A percentile compares a stretch with the other conserved stretches of the same genome.
Evolutionary conservation across 2,888 invertebrate species (phyloP).

Genomic region (Athetis lepigone): DNA sequence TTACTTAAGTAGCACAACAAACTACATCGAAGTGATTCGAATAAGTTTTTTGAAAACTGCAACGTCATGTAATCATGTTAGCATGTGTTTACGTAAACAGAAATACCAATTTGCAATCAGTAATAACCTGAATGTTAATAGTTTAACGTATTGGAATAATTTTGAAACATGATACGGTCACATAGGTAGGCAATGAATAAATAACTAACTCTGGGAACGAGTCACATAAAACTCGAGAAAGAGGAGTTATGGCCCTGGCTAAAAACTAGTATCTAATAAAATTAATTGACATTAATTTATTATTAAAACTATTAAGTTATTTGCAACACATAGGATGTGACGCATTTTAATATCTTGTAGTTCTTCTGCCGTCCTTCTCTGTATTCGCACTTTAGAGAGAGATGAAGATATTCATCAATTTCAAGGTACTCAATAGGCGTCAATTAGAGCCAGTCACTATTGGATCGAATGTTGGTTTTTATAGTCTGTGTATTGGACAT

Average conservation of each 20-base stretch:
- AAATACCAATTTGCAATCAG: no score
- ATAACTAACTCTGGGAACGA: conserved; percentile 16
- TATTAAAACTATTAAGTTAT: conserved; percentile 44
- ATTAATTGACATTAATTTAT: conserved; percentile 49
- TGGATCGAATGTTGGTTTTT: conserved; percentile 2
- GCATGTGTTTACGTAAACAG: no score
- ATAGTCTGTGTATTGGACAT: conserved; percentile 11
- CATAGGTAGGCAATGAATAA: not conserved
- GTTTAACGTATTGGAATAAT: not conserved
- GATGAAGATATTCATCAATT: conserved; percentile 8
- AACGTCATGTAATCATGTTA: no score
- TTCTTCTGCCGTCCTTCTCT: conserved; percentile 18
- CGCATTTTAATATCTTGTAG: conserved; percentile 45
- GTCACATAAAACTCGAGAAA: conserved; percentile 15
- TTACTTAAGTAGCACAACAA: no score
- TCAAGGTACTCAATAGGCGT: conserved; percentile 6
- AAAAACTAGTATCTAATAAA: conserved; percentile 37
- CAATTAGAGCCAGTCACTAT: conserved; percentile 17
- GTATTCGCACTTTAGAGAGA: conserved; percentile 7
- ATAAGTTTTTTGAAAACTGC: not conserved
- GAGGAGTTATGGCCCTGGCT: conserved; percentile 6
- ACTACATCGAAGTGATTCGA: no score
- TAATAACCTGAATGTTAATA: no score
- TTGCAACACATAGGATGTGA: conserved; percentile 49
- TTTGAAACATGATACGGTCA: not conserved